Base-by-base conservation (phyloP, 2,888 invertebrate genomes). In the Cremastobaeus sp. region DNA sequence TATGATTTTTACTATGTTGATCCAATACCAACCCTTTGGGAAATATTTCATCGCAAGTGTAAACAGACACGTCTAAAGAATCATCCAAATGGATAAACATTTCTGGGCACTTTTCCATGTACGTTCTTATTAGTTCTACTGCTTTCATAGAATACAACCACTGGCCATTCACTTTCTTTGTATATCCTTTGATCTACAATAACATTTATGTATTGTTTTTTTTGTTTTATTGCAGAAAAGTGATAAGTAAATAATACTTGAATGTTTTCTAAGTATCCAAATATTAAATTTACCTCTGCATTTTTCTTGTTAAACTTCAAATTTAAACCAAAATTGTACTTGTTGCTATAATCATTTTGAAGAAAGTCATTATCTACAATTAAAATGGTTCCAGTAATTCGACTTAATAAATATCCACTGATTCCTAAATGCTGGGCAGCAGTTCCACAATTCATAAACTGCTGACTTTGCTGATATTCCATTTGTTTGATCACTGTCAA, bases 101-200 rank as follows among this genome's bases (percentile, higher is more conserved):
- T 11, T 92, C 91, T 0, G 96, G 95, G 88, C 92, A 97, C 69
- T 90, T 89, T 0, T 88, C 82, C 75, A 92, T 91, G 87, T 96
- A 99, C 0, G 89, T 88, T n/a, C 88, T 85, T 8, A 98, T 91
- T 0, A 95, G 87, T 0, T 92, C 89, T 0, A 95, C 85, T 28
- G 94, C 92, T 79, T 94, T 93, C 12, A 90, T 87, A 0, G 97
- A 95, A 88, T 97, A 98, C 15, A 91, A 88, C 98, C 98, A 98
- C 35, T 82, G 80, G 9, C 90, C 83, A 80, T 89, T 90, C 0
- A 90, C 89, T 76, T 92, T 94, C 52, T 91, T 93, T 0, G 96
- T 95, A 86, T 93, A 98, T 21, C 97, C 97, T 0, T 94, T 92
- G 1, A 94, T 90, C 91, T 92, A 82, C 79, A 72, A 70, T 18